A percentile compares a stretch with the other conserved stretches of the same genome.
phyloP scores from a whole-genome alignment of 2,888 invertebrate genomes.

The Cacoxenus indagator region DNA sequence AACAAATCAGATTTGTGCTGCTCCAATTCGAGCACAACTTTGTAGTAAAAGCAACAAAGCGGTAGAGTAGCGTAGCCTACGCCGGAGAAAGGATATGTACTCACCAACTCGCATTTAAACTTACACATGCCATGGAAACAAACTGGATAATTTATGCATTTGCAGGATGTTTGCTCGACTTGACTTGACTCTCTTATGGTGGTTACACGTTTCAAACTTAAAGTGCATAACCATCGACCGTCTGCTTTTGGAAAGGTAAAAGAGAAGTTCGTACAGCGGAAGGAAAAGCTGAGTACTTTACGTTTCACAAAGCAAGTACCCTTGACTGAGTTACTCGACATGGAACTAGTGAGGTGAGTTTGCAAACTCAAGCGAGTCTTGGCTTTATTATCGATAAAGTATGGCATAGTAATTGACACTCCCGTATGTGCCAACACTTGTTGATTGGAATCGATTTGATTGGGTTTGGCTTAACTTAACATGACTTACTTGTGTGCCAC shows the following conservation, averaged over 20 bases:
- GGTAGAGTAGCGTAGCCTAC: not conserved
- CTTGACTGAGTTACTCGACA: not conserved
- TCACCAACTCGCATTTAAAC: not conserved
- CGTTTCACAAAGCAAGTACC: slow-evolving; percentile 10
- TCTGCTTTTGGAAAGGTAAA: not conserved
- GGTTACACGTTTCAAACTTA: no score
- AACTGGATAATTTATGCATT: slow-evolving; percentile 19
- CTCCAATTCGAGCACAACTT: not conserved
- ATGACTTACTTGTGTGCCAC: not conserved
- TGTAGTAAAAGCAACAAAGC: not conserved
- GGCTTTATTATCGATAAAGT: slow-evolving; percentile 8
- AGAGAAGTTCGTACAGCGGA: not conserved
- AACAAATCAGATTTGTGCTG: slow-evolving; percentile 16
- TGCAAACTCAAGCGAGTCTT: slow-evolving; percentile 14
- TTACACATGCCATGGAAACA: not conserved
- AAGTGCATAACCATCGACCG: no score
- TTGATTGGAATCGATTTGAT: slow-evolving; percentile 5
- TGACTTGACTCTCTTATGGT: not conserved
- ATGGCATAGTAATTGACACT: slow-evolving; percentile 15
- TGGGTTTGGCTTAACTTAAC: no score
- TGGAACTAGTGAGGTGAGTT: slow-evolving; percentile 4
- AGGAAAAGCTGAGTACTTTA: slow-evolving; percentile 4
- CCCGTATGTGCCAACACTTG: not conserved
- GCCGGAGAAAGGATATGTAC: not conserved
- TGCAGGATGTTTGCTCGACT: not conserved